Percentiles rank a stretch among this genome's conserved stretches.
These are phyloP conservation scores for Eospalax fontanierii DNA, from an alignment of 2,797 vertebrate genomes.

Conservation along the genomic window DNA sequence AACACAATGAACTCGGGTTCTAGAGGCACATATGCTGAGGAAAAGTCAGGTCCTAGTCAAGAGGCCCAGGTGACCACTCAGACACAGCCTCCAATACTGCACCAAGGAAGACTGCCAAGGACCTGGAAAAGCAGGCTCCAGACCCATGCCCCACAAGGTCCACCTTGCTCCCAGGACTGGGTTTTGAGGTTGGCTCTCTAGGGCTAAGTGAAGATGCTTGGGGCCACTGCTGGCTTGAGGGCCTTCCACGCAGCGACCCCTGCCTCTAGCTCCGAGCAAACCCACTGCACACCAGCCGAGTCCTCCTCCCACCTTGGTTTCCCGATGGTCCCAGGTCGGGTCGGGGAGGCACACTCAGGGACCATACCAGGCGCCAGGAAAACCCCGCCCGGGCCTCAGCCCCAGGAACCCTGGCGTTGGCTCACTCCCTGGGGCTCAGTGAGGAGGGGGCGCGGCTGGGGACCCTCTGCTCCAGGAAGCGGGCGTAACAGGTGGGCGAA, in stretches of 20 bases:
- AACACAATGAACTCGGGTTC: not conserved
- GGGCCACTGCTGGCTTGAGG: not conserved
- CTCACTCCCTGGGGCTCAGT: slow-evolving; percentile 36
- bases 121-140: not conserved
- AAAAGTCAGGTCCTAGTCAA: not conserved
- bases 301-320: slow-evolving; percentile 42
- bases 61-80: not conserved
- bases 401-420: not conserved
- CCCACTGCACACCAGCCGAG: not conserved
- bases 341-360: not conserved
- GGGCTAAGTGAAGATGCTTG: not conserved
- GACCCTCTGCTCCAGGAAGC: not conserved
- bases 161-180: not conserved
- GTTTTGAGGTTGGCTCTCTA: not conserved
- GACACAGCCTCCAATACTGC: not conserved
- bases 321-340: not conserved
- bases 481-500: slow-evolving; percentile 82
- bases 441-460: slow-evolving; percentile 20
- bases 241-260: not conserved
- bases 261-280: not conserved
- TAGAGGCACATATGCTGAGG: not conserved
- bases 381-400: slow-evolving; percentile 60
- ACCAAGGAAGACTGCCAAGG: not conserved
- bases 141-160: not conserved
- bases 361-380: not conserved